phyloP scores from a whole-genome alignment of 2,113 vertebrate genomes.

The Daboia siamensis region DNA sequence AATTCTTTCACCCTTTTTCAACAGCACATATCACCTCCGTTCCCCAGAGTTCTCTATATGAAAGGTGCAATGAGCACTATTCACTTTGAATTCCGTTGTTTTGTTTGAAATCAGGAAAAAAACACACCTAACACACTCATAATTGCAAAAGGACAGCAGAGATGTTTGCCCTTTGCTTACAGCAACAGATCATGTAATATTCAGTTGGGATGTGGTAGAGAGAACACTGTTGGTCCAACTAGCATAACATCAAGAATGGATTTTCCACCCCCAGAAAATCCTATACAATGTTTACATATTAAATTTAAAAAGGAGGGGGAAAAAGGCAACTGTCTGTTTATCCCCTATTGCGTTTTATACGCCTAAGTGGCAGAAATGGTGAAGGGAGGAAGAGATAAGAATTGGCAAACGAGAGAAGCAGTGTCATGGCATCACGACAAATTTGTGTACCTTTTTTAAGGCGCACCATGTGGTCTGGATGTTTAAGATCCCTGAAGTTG shows the following conservation, averaged over 20 bases:
- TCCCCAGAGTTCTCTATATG: no score
- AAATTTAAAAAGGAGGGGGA: neutral
- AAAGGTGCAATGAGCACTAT: neutral
- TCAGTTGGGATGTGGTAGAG: neutral
- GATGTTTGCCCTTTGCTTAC: constrained; percentile 20
- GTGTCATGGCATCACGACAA: neutral
- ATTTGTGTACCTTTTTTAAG: neutral
- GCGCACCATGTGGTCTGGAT: neutral
- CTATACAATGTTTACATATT: neutral
- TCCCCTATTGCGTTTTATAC: neutral
- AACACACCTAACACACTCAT: neutral
- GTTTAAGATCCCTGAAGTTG: neutral
- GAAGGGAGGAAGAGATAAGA: neutral
- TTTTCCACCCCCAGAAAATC: neutral
- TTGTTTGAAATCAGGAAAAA: constrained; percentile 32
- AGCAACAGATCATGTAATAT: constrained; percentile 3
- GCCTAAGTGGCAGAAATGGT: neutral
- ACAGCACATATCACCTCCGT: no score
- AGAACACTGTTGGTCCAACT: neutral
- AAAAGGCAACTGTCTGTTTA: neutral
- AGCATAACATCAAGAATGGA: neutral
- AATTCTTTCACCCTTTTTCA: rapidly evolving
- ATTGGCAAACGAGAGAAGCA: neutral
- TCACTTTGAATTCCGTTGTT: constrained; percentile 7
- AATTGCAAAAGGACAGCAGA: constrained; percentile 9